phyloP scores from a whole-genome alignment of 2,888 invertebrate species.

The Apamea anceps region DNA sequence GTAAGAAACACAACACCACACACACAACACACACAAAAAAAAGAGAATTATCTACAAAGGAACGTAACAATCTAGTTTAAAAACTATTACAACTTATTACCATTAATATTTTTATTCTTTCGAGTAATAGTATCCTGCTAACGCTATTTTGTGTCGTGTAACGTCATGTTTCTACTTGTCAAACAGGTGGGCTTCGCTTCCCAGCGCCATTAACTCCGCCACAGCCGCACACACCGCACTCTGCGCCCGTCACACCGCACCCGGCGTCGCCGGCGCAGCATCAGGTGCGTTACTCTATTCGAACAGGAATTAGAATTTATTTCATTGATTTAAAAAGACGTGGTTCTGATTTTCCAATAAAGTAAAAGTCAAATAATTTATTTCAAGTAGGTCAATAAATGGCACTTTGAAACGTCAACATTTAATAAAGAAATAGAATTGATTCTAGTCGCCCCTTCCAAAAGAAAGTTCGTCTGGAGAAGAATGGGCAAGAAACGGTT shows the following conservation, averaged over 20 bases:
- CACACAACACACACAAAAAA: background rate
- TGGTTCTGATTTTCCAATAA: background rate
- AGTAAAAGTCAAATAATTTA: background rate
- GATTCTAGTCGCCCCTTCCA: too few relatives aligned
- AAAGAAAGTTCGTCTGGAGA: too few relatives aligned
- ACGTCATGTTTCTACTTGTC: background rate
- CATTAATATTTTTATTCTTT: background rate
- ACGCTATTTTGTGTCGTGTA: background rate
- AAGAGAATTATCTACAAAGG: background rate
- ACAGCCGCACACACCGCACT: constrained; percentile 92
- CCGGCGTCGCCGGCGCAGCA: constrained; percentile 90
- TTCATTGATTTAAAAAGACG: too few relatives aligned
- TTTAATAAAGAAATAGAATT: too few relatives aligned
- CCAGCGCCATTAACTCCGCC: constrained; percentile 95
- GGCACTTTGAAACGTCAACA: background rate
- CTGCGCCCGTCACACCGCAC: constrained; percentile 90
- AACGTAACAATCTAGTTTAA: background rate
- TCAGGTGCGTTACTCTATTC: constrained; percentile 80
- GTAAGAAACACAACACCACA: constrained; percentile 65
- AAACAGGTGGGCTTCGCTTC: constrained; percentile 92
- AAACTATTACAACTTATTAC: too few relatives aligned
- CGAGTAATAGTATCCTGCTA: background rate
- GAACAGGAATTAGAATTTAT: background rate
- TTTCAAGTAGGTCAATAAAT: background rate
- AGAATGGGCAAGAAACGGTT: too few relatives aligned